Conservation (phyloP, 2,113 vertebrate genomes). For the Megaceryle maxima region DNA sequence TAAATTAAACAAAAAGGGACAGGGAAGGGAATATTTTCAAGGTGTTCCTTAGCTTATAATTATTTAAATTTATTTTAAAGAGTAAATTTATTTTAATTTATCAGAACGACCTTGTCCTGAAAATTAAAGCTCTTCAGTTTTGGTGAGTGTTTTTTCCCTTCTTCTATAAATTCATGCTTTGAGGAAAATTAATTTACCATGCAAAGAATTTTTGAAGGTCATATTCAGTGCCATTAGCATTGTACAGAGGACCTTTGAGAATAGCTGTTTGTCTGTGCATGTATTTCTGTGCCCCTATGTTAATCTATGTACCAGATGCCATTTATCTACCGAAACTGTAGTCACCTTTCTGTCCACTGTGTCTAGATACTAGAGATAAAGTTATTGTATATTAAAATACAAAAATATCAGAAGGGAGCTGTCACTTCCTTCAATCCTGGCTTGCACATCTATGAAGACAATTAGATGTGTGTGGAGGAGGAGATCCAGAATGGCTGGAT, state of each 20-base stretch:
- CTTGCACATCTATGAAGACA: background rate
- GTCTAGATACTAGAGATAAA: background rate
- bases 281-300: background rate
- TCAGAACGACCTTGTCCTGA: background rate
- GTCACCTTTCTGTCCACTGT: background rate
- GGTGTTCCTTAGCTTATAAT: background rate
- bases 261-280: background rate
- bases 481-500: background rate
- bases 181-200: background rate
- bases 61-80: conserved; percentile 26
- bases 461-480: background rate
- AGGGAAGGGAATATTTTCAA: background rate
- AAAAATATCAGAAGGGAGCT: background rate
- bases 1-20: background rate
- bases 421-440: background rate
- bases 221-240: background rate
- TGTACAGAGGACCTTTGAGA: background rate
- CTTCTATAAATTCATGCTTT: background rate
- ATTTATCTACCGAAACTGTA: background rate
- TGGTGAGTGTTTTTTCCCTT: accelerated
- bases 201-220: conserved; percentile 17
- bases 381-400: background rate
- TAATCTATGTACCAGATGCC: background rate
- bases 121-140: background rate
- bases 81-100: background rate